Evolutionary conservation across 2,888 invertebrate genomes (phyloP).

Genomic region (Dryomyza anilis): DNA sequence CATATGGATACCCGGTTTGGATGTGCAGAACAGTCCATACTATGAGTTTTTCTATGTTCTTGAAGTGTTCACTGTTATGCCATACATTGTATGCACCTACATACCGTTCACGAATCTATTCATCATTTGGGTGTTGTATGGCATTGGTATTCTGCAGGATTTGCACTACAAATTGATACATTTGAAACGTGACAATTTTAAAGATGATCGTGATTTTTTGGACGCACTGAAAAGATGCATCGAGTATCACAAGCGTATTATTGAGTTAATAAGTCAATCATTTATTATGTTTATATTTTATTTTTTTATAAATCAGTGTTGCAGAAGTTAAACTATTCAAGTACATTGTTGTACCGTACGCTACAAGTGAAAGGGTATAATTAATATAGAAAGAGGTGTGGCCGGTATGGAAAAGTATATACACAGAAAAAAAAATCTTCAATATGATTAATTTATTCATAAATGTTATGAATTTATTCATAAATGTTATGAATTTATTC

Average conservation of each 20-base stretch:
- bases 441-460: no score
- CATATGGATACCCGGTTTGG: constrained; percentile 29
- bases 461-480: no score
- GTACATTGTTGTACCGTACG: no score
- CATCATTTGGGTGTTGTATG: constrained; percentile 40
- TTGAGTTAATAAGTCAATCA: constrained; percentile 37
- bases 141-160: constrained; percentile 35
- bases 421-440: no score
- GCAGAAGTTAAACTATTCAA: no score
- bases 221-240: constrained; percentile 34
- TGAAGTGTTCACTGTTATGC: constrained; percentile 31
- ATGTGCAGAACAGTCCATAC: constrained; percentile 33
- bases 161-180: constrained; percentile 36
- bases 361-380: no score
- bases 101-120: constrained; percentile 40
- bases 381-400: no score
- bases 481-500: no score
- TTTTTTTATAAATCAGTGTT: no score
- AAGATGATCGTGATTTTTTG: constrained; percentile 30
- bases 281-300: no score
- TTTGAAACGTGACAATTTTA: constrained; percentile 15
- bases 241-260: constrained; percentile 37
- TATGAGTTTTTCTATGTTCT: constrained; percentile 38
- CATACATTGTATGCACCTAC: constrained; percentile 34
- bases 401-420: no score